These are phyloP conservation scores for Ceryle rudis DNA, from an alignment of 2,797 vertebrate species.

Conservation along the genomic window DNA sequence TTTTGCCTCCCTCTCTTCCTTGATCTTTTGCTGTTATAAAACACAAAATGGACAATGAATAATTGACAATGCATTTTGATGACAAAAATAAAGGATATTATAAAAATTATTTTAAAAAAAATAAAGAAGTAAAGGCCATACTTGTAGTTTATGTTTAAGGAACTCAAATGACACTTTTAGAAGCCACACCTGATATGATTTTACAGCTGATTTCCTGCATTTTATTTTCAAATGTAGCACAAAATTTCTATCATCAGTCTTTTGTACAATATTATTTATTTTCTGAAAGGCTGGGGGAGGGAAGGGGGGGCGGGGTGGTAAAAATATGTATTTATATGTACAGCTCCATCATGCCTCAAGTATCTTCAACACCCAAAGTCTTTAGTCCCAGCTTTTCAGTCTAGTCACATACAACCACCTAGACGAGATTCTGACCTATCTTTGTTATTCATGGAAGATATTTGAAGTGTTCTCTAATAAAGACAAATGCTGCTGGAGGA, in stretches of 20 bases:
- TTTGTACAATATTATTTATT: background rate
- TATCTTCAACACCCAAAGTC: background rate
- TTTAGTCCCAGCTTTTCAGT: background rate
- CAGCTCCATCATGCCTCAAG: background rate
- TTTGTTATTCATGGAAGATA: background rate
- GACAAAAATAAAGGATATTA: background rate
- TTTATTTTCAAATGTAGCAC: background rate
- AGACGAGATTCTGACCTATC: background rate
- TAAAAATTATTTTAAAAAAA: background rate
- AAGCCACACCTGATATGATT: background rate
- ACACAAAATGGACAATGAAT: background rate
- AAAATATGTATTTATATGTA: background rate
- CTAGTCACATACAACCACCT: background rate
- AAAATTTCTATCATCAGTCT: background rate
- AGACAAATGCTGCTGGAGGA: slow-evolving; percentile 5
- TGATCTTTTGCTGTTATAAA: slow-evolving; percentile 89
- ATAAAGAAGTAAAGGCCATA: background rate
- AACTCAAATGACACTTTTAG: background rate
- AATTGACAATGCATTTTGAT: background rate
- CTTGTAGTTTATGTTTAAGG: background rate
- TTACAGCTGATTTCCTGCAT: background rate
- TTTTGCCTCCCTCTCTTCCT: slow-evolving; percentile 92
- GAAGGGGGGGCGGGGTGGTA: too few relatives aligned
- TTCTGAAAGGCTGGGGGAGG: background rate
- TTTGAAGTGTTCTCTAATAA: background rate